Percentiles rank a stretch among this genome's conserved stretches.
These are phyloP conservation scores for Nephotettix cincticeps DNA, from an alignment of 1,140 invertebrate species.

Conservation along the genomic window DNA sequence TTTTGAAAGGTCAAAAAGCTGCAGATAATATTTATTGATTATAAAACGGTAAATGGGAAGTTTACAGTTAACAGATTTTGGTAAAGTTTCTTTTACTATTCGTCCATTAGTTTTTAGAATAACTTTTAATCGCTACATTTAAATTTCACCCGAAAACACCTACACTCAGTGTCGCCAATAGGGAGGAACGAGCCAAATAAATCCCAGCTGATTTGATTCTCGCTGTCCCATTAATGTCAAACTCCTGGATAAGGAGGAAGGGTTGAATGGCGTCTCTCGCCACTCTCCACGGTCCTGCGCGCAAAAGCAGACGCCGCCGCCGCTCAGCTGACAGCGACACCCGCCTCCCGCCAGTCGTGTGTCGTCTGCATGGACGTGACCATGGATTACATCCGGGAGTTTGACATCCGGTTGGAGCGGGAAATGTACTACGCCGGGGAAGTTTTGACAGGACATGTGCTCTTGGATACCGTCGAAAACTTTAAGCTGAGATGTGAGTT, in stretches of 20 bases:
- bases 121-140: too few relatives aligned
- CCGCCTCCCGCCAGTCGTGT: background rate
- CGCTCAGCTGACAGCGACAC: background rate
- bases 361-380: slow-evolving; percentile 31
- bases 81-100: too few relatives aligned
- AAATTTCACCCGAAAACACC: too few relatives aligned
- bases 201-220: slow-evolving; percentile 7
- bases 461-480: slow-evolving; percentile 73
- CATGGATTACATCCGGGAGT: slow-evolving; percentile 80
- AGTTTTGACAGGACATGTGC: slow-evolving; percentile 63
- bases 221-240: slow-evolving; percentile 17
- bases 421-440: slow-evolving; percentile 79
- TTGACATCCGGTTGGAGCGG: slow-evolving; percentile 74
- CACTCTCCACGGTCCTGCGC: background rate
- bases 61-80: too few relatives aligned
- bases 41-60: too few relatives aligned
- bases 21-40: too few relatives aligned
- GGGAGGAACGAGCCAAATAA: background rate
- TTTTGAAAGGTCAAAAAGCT: too few relatives aligned
- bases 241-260: background rate
- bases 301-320: background rate
- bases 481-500: slow-evolving; percentile 72
- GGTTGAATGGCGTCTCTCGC: background rate
- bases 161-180: background rate
- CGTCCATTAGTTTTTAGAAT: too few relatives aligned